Evolutionary conservation across 2,797 vertebrate genomes (phyloP), one percentile per base, ranked within the genome.

Genomic region (Crocodylus rhombifer): DNA sequence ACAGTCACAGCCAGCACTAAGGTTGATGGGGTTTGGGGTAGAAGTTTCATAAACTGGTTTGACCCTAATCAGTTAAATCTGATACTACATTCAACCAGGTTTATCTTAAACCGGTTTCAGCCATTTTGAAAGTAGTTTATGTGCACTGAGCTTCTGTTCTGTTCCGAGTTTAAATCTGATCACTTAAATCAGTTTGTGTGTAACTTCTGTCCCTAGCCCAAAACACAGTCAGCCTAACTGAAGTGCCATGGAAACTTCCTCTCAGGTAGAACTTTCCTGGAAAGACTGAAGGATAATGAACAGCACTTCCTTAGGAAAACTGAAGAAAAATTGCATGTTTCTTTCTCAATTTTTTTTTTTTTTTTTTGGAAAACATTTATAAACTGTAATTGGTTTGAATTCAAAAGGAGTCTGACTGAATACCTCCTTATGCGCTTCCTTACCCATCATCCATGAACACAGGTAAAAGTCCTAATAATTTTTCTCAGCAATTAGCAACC

Each of bases 231-330:
- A 75, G 81, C n/a, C 30, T 51, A 57, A 81, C 65, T 74, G 60
- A 92, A 94, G 90, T 36, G 55, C 58, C 87, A 63, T 6, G 23
- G 51, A 42, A 78, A 18, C 15, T 91, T 93, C 26, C 89, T 92
- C 7, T 64, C 87, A 28, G 17, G 26, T 69, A 61, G 90, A 77
- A 23, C 80, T 92, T 91, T 88, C 57, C 18, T 60, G 23, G 73
- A 10, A 61, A 86, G 26, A 78, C 16, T 64, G 18, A 88, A 42
- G 67, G 42, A 82, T 80, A 69, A 78, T 30, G 26, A 64, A 28
- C 28, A 61, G 82, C 30, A 33, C 3, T 82, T 92, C 88, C 65
- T 62, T n/a, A 93, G 67, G 7, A 21, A 11, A 63, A 77, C 83
- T 84, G 81, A 86, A 82, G 42, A 82, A 58, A 6, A 67, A 60